Percentiles rank a stretch among this genome's conserved stretches.
These are phyloP conservation scores for Acronicta aceris DNA, from an alignment of 2,888 invertebrate genomes.

Conservation along the genomic window DNA sequence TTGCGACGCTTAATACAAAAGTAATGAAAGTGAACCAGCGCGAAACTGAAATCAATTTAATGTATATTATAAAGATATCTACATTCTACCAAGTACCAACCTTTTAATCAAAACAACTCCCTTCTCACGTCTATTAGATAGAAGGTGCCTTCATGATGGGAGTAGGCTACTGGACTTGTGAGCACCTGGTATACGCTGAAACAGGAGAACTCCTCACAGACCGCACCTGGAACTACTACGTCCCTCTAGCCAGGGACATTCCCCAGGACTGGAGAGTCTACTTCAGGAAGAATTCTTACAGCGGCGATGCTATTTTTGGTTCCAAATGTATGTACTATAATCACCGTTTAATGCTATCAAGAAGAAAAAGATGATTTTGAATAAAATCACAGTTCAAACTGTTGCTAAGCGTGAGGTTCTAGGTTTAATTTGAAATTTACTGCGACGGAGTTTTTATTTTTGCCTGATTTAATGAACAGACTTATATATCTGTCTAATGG, in stretches of 20 bases:
- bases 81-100: neutral
- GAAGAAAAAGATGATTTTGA: too few species aligned
- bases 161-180: slow-evolving; percentile 92
- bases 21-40: neutral
- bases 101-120: neutral
- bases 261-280: slow-evolving; percentile 92
- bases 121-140: slow-evolving; percentile 64
- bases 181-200: slow-evolving; percentile 90
- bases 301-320: slow-evolving; percentile 89
- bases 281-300: slow-evolving; percentile 90
- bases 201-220: slow-evolving; percentile 92
- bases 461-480: too few species aligned
- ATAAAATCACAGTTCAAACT: too few species aligned
- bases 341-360: too few species aligned
- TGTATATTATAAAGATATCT: slow-evolving; percentile 16
- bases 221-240: slow-evolving; percentile 94
- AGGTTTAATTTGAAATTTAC: too few species aligned
- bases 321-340: slow-evolving; percentile 89
- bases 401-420: too few species aligned
- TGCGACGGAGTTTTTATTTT: too few species aligned
- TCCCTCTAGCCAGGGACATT: slow-evolving; percentile 92
- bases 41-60: slow-evolving; percentile 6
- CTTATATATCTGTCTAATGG: slow-evolving; percentile 50
- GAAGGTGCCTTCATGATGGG: slow-evolving; percentile 94
- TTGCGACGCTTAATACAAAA: neutral